Evolutionary conservation across 2,113 vertebrate species (phyloP).

Genomic region (Callorhinus ursinus): DNA sequence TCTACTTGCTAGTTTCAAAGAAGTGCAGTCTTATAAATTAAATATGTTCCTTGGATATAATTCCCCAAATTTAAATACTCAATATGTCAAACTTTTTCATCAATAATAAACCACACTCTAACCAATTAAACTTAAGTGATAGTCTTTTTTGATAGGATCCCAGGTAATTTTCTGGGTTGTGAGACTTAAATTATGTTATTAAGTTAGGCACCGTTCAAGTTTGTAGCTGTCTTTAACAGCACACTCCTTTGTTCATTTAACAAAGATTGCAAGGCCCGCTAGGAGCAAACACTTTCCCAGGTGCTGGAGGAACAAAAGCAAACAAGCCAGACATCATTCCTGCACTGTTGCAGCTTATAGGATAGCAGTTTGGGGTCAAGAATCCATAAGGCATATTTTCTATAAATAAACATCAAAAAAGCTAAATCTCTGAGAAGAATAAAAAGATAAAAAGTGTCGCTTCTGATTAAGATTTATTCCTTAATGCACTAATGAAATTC

Average conservation of each 20-base stretch:
- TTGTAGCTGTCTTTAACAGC: not conserved
- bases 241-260: not conserved
- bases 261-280: not conserved
- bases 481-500: constrained; percentile 8
- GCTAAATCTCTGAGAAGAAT: not conserved
- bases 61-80: constrained; percentile 20
- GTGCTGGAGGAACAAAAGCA: not conserved
- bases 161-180: not conserved
- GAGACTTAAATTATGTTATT: not conserved
- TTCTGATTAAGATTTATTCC: constrained; percentile 30
- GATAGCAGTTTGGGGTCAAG: not conserved
- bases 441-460: not conserved
- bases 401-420: constrained; percentile 3
- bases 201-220: not conserved
- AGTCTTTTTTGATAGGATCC: not conserved
- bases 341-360: not conserved
- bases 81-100: not conserved
- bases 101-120: constrained; percentile 39
- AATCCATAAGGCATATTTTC: not conserved
- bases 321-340: not conserved
- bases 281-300: not conserved
- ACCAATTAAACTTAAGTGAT: not conserved
- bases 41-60: not conserved
- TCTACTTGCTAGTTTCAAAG: constrained; percentile 28
- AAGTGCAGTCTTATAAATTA: constrained; percentile 3